Evolutionary conservation across 2,797 vertebrate species (phyloP), one percentile per base, ranked within the genome.

Genomic region (Rhinichthys osculus): DNA sequence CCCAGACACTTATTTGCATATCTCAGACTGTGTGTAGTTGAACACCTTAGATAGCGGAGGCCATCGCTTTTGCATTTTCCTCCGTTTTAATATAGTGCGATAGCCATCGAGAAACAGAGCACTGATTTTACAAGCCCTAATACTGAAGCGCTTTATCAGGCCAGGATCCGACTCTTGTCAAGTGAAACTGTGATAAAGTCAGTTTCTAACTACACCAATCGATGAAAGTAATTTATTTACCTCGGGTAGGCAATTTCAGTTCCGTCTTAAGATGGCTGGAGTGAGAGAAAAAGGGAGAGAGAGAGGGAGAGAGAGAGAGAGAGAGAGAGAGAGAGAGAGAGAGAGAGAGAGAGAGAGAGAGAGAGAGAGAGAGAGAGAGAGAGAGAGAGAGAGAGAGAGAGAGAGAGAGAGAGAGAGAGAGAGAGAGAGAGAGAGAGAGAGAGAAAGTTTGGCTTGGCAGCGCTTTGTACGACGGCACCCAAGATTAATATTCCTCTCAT

Each of bases 211-310:
- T 93, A 92, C 92, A 87, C 91, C 92, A 94, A 95, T 95, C 95
- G 93, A 96, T 96, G 91, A 90, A 95, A 95, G 94, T 95, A 93
- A 95, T 95, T 95, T 94, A 95, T 95, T 95, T 95, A 96, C 94
- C 92, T 93, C 93, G 90, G 90, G 72, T 70, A 91, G 91, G 93
- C 94, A 94, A 94, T 94, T 93, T 93, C 91, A 92, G 91, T 91
- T 93, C 93, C 92, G 90, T 92, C 93, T 93, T 92, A 90, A 89
- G 90, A 87, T 89, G 89, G 89, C 86, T 47, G 40, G 87, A 88
- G 83, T 57, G 54, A 40, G 81, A 84, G 70, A 50, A 72, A 84
- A 33, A 44, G 73, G 66, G 17, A 35, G 52, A 78, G 85, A 76
- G 72, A 27, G 27, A 27, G 27, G 1, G 27, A 27, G 27, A 27